phyloP scores from a whole-genome alignment of 2,113 vertebrate genomes.

The Coregonus clupeaformis region DNA sequence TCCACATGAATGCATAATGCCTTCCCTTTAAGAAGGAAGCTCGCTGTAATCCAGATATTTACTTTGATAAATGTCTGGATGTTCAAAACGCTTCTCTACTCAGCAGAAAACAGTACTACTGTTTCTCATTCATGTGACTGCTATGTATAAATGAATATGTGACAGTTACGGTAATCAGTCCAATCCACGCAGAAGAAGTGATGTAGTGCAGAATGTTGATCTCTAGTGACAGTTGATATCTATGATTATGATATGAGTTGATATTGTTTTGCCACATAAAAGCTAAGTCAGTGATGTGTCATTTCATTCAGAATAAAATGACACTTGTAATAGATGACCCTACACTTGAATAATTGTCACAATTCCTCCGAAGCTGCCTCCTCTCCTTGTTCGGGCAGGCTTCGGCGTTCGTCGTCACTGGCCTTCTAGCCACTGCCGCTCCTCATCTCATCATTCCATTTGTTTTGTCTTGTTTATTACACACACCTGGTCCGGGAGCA shows the following conservation, averaged over 20 bases:
- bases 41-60: slow-evolving; percentile 83
- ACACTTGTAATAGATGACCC: too few relatives aligned
- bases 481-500: too few relatives aligned
- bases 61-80: slow-evolving; percentile 84
- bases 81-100: slow-evolving; percentile 56
- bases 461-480: too few relatives aligned
- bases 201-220: slow-evolving; percentile 42
- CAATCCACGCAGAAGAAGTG: slow-evolving; percentile 18
- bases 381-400: too few relatives aligned
- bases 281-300: not conserved
- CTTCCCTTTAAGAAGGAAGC: slow-evolving; percentile 79
- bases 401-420: too few relatives aligned
- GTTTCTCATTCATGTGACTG: slow-evolving; percentile 15
- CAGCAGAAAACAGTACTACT: slow-evolving; percentile 17
- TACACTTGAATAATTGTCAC: not conserved
- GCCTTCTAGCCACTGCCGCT: too few relatives aligned
- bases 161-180: slow-evolving; percentile 12
- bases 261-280: not conserved
- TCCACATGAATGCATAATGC: slow-evolving; percentile 76
- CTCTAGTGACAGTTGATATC: slow-evolving; percentile 39
- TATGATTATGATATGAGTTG: too few relatives aligned
- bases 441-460: too few relatives aligned
- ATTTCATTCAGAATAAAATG: not conserved
- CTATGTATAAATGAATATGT: slow-evolving; percentile 39
- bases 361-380: too few relatives aligned